A percentile compares a stretch with the other conserved stretches of the same genome.
These are phyloP conservation scores for Dysmachus trigonus DNA, from an alignment of 2,888 invertebrate species.

Conservation along the genomic window DNA sequence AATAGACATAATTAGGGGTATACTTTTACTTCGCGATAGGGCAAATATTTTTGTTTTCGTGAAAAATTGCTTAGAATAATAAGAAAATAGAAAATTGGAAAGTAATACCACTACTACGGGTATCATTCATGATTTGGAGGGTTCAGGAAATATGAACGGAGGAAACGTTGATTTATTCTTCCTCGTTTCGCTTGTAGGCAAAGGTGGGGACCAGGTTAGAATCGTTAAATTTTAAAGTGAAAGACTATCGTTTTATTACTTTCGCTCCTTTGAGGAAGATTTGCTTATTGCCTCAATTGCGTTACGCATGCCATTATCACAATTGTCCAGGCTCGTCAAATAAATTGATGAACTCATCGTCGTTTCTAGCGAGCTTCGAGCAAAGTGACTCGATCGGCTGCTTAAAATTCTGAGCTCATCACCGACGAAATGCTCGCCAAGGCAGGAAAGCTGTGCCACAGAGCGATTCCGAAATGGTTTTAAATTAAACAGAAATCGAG, in stretches of 20 bases:
- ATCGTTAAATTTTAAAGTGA: neutral
- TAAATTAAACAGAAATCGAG: conserved; percentile 5
- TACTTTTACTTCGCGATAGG: no score
- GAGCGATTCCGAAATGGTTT: neutral
- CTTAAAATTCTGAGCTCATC: conserved; percentile 29
- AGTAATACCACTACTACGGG: no score
- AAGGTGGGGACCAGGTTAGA: neutral
- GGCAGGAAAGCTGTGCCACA: neutral
- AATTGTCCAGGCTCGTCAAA: neutral
- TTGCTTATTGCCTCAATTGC: neutral
- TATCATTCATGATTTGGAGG: no score
- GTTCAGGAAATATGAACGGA: neutral
- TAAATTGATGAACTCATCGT: conserved; percentile 22
- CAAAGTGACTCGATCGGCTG: neutral
- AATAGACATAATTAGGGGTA: no score
- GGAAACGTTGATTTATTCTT: neutral
- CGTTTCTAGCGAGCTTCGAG: neutral
- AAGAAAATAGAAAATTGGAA: no score
- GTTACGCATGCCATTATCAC: neutral
- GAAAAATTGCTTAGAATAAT: no score
- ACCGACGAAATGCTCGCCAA: neutral
- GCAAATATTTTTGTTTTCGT: neutral
- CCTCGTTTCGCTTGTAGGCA: no score
- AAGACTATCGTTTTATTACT: neutral
- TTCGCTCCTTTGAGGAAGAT: neutral